Evolutionary conservation across 2,797 vertebrate species (phyloP), one percentile per base, ranked within the genome.

Genomic region (Mergus octosetaceus): DNA sequence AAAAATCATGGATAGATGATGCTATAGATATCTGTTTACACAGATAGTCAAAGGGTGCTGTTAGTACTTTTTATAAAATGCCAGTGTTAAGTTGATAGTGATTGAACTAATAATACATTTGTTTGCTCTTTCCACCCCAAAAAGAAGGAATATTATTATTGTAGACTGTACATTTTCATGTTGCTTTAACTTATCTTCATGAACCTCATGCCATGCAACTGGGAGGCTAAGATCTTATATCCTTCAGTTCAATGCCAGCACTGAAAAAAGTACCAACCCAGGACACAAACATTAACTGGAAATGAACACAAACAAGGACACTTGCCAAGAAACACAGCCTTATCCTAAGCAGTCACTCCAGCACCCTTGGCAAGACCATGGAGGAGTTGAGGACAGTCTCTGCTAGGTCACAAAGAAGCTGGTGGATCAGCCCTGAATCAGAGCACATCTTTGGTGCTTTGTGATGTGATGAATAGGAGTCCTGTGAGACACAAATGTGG

Each of bases 21-120:
- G 60, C 51, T 60, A 7, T 8, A 49, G 47, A 51, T 25, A 51
- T 25, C 49, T 51, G 49, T 51, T 7, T 51, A 51, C 24, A 51
- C 24, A 25, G 24, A 51, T 13, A 51, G 49, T 51, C 18, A 86
- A 80, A 84, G n/a, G 43, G 22, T 34, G 61, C 65, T 0, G 22
- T 81, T 81, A 65, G 91, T 79, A 18, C 34, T 83, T 89, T 28
- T 70, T 91, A 64, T 70, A n/a, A 94, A 91, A 57, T 24, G 20
- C 19, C 8, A 69, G 5, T 28, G 4, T 76, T 76, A 79, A 68
- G 22, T 73, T 79, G 57, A 28, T 60, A 73, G 49, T 64, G 22
- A 30, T 70, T 69, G 61, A 81, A 75, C 19, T 32, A 88, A 7
- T 49, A 81, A 73, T 60, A 56, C 8, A 39, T 58, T 81, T 87